These are phyloP conservation scores for Eulimnadia texana DNA, from an alignment of 1,140 invertebrate species.

Conservation along the genomic window DNA sequence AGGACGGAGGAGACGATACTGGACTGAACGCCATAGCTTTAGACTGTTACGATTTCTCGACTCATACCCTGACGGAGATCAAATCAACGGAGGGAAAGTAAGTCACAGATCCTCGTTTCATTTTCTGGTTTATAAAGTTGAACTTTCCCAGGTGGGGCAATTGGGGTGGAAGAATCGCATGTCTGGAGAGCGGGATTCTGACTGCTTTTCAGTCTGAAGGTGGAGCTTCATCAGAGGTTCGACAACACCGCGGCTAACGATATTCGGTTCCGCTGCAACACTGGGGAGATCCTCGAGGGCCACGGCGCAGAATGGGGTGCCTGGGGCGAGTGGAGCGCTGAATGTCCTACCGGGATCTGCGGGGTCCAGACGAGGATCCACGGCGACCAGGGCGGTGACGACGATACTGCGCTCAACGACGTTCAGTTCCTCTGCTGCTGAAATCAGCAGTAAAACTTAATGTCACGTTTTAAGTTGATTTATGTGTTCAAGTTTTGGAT, in stretches of 20 bases:
- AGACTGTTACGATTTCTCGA: too few relatives aligned
- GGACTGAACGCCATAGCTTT: background rate
- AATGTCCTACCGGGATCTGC: conserved; percentile 1
- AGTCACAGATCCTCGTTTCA: background rate
- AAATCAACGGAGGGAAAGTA: background rate
- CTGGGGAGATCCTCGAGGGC: background rate
- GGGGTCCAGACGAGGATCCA: background rate
- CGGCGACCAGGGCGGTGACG: background rate
- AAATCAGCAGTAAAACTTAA: too few relatives aligned
- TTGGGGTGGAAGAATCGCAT: background rate
- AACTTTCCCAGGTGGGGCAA: background rate
- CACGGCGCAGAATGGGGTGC: background rate
- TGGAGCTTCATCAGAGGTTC: background rate
- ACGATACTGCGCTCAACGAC: background rate
- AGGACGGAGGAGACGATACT: background rate
- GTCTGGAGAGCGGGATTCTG: background rate
- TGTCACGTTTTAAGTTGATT: too few relatives aligned
- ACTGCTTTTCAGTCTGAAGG: background rate
- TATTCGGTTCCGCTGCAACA: background rate
- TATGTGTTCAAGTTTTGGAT: too few relatives aligned
- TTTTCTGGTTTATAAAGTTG: background rate
- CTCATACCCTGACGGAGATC: background rate
- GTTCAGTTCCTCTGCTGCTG: background rate
- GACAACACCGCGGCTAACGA: background rate
- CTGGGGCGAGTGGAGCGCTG: background rate